phyloP scores from a whole-genome alignment of 2,113 vertebrate species.

The Strigops habroptila region DNA sequence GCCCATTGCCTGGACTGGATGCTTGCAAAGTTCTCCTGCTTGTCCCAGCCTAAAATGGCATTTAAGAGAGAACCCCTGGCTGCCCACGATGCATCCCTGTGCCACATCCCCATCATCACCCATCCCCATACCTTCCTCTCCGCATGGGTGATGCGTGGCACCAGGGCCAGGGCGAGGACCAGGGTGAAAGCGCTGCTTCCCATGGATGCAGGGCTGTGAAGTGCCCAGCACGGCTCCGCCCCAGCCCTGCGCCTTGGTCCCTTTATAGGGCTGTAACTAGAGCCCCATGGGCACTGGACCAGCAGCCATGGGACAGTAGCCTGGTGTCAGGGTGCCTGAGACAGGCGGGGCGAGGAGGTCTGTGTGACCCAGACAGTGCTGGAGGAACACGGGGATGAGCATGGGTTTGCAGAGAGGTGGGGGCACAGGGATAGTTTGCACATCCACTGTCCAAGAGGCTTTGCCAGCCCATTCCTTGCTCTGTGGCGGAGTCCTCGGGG shows the following conservation, averaged over 20 bases:
- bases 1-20: not conserved
- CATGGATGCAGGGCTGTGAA: not conserved
- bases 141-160: fast-evolving
- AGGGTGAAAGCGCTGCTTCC: not conserved
- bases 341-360: not conserved
- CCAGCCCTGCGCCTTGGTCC: fast-evolving
- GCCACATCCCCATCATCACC: not conserved
- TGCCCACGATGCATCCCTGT: not conserved
- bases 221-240: fast-evolving
- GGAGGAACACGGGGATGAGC: not conserved
- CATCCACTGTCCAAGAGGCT: not conserved
- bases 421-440: fast-evolving
- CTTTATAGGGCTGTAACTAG: constrained; percentile 35
- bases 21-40: not conserved
- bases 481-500: fast-evolving
- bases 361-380: not conserved
- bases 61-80: too few relatives aligned
- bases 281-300: fast-evolving
- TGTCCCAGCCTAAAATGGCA: not conserved
- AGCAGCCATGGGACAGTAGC: fast-evolving
- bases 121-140: not conserved
- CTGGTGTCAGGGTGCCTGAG: not conserved
- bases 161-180: not conserved
- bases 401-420: not conserved
- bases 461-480: not conserved